A percentile compares a stretch with the other conserved stretches of the same genome.
Conservation (phyloP, 2,888 invertebrate species). For the Macaria notata region DNA sequence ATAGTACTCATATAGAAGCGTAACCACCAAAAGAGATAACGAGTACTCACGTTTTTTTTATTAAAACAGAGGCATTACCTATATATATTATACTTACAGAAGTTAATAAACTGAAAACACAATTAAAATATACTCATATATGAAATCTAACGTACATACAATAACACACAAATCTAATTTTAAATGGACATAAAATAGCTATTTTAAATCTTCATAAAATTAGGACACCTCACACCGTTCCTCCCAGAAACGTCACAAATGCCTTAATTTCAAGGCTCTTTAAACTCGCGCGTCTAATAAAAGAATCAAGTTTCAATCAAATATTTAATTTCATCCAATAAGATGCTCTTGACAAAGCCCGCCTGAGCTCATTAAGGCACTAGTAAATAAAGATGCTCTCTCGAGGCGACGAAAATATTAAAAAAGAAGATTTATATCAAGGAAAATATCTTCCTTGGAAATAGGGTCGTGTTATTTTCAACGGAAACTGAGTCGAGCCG, state of each 20-base stretch:
- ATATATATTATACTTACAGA: too few species aligned
- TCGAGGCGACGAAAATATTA: constrained; percentile 51
- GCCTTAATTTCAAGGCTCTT: constrained; percentile 17
- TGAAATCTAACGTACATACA: too few species aligned
- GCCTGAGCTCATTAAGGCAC: constrained; percentile 54
- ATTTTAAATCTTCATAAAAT: too few species aligned
- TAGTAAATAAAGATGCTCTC: constrained; percentile 56
- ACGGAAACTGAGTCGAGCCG: constrained; percentile 6
- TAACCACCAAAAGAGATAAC: too few species aligned
- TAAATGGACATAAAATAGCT: too few species aligned
- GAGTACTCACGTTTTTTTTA: too few species aligned
- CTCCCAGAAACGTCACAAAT: not conserved
- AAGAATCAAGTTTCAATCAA: constrained; percentile 37
- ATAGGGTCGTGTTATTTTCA: constrained; percentile 20
- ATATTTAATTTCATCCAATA: constrained; percentile 29
- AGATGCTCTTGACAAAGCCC: constrained; percentile 34
- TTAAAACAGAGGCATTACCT: too few species aligned
- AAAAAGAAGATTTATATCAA: constrained; percentile 47
- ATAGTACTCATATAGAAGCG: too few species aligned
- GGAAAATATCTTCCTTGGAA: constrained; percentile 18
- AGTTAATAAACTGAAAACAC: too few species aligned
- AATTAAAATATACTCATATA: too few species aligned
- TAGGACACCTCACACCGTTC: too few species aligned
- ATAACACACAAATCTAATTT: too few species aligned
- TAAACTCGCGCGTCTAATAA: constrained; percentile 29